These are phyloP conservation scores for Papilio helenus DNA, from an alignment of 1,140 invertebrate species.

Conservation along the genomic window DNA sequence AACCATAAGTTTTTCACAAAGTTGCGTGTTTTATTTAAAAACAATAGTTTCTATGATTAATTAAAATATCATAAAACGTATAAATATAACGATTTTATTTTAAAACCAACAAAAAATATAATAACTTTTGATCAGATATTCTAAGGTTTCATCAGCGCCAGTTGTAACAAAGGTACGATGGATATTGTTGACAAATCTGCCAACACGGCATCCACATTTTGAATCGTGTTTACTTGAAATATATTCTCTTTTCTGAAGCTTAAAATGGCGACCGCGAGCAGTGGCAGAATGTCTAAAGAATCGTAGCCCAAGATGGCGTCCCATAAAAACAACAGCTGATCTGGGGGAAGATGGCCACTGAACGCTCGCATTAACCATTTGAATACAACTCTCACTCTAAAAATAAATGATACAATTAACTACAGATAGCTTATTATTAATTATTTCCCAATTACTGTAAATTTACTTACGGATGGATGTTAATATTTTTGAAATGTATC, in stretches of 20 bases:
- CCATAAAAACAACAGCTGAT: slow-evolving; percentile 96
- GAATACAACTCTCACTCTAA: slow-evolving; percentile 92
- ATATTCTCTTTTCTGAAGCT: slow-evolving; percentile 96
- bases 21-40: slow-evolving; percentile 37
- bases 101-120: slow-evolving; percentile 48
- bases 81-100: slow-evolving; percentile 9
- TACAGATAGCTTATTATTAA: slow-evolving; percentile 19
- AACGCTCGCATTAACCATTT: slow-evolving; percentile 98
- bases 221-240: slow-evolving; percentile 93
- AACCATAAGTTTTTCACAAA: slow-evolving; percentile 48
- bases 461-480: slow-evolving; percentile 94
- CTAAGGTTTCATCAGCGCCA: slow-evolving; percentile 76
- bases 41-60: slow-evolving; percentile 26
- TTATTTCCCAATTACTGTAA: not conserved
- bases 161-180: slow-evolving; percentile 88
- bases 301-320: slow-evolving; percentile 96
- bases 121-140: not conserved
- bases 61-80: not conserved
- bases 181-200: slow-evolving; percentile 95
- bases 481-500: slow-evolving; percentile 93
- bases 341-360: slow-evolving; percentile 95
- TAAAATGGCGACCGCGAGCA: slow-evolving; percentile 94
- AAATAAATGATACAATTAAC: slow-evolving; percentile 26
- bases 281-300: slow-evolving; percentile 93
- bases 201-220: slow-evolving; percentile 94